Base-by-base conservation (phyloP, 1,140 invertebrate species). In the Phymorhynchus buccinoides region DNA sequence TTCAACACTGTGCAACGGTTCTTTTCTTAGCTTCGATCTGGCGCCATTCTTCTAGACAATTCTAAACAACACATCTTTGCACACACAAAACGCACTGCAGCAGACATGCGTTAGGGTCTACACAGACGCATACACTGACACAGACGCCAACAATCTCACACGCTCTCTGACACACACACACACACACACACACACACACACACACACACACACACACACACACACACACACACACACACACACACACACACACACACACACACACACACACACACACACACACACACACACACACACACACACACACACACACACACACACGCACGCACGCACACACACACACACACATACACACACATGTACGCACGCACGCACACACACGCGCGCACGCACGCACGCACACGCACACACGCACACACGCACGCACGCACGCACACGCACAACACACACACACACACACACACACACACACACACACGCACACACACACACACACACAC, bases 111-210 rank as follows among this genome's bases (percentile, higher is more conserved):
- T n/a, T n/a, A n/a, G n/a, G n/a, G n/a, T n/a, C n/a, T n/a, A 81
- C 48, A 81, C 78, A 80, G 22, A 73, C 68, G 27, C 68, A 73
- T 27, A 73, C 35, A 73, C 68, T 12, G 7, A 73, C 6, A 73
- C 68, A 37, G 7, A 6, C 68, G n/a, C 12, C 9, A 6, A 77
- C 35, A 77, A 3, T 4, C 56, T 22, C 56, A 62, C 56, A 62
- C 56, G 27, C 18, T 22, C 56, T 22, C 56, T 22, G 16, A 77
- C 73, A 77, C 75, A 41, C 42, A 44, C n/a, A 78, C 39, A 39
- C 42, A 39, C 27, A 42, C 35, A 78, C 32, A 18, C 14, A 75
- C 73, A 39, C 35, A 39, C 35, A 75, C n/a, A 16, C 73, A 37
- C 35, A 39, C 41, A 75, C 73, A 37, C 35, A 39, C 52, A 22